These are phyloP conservation scores for Barypeithes pellucidus DNA, from an alignment of 2,888 invertebrate species.

Conservation along the genomic window DNA sequence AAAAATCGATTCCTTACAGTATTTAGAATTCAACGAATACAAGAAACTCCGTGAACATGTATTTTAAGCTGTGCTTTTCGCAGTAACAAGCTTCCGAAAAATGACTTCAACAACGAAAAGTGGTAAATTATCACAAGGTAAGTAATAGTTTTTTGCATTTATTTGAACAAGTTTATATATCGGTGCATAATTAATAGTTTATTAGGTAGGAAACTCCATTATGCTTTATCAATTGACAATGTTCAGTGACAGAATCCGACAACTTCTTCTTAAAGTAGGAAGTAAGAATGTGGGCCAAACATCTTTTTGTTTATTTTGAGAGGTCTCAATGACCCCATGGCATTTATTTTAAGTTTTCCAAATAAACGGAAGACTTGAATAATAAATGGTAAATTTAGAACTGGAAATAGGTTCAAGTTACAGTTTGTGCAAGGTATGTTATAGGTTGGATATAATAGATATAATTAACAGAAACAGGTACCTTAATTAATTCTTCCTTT, in stretches of 20 bases:
- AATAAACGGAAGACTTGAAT: constrained; percentile 1
- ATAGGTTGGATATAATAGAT: not conserved
- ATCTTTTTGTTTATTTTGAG: constrained; percentile 54
- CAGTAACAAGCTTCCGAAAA: constrained; percentile 37
- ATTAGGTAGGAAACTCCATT: not conserved
- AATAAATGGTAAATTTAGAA: constrained; percentile 19
- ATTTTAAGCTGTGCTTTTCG: constrained; percentile 28
- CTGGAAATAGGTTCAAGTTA: constrained; percentile 13
- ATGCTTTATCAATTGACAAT: not conserved
- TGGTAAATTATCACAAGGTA: constrained; percentile 53
- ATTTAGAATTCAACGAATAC: constrained; percentile 2
- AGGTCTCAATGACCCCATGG: constrained; percentile 53
- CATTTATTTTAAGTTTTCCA: constrained; percentile 49
- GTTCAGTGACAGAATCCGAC: not conserved
- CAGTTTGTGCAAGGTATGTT: not conserved
- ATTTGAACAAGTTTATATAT: constrained; percentile 4
- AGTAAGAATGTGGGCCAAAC: constrained; percentile 47
- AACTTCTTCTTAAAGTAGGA: constrained; percentile 4
- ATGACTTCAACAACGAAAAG: constrained; percentile 56
- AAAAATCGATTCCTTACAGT: constrained; percentile 16
- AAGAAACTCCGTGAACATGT: constrained; percentile 36
- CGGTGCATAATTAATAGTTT: not conserved
- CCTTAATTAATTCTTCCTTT: not conserved
- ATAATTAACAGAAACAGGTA: not conserved
- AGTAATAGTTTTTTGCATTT: constrained; percentile 22